Conservation (phyloP, 2,113 vertebrate genomes). For the Myotis brandtii region DNA sequence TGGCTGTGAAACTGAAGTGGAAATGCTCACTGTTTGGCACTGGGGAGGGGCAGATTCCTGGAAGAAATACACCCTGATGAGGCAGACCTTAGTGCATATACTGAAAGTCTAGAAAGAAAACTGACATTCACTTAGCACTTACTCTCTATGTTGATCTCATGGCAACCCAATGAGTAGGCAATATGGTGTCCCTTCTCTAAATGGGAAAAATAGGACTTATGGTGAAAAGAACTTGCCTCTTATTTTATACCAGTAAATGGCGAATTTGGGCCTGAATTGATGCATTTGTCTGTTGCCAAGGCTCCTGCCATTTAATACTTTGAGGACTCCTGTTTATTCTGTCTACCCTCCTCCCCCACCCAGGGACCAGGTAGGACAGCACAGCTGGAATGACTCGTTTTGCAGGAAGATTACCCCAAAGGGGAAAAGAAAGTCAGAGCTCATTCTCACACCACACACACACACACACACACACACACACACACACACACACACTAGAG, state of each 20-base stretch:
- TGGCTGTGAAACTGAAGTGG: background rate
- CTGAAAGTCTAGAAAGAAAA: background rate
- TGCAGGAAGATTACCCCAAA: background rate
- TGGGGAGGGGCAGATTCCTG: background rate
- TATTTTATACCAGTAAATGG: background rate
- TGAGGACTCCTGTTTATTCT: background rate
- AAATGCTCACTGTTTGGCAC: background rate
- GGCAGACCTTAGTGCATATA: rapidly evolving
- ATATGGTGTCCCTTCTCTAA: background rate
- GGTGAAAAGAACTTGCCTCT: background rate
- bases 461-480: too few species aligned
- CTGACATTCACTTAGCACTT: background rate
- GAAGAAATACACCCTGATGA: background rate
- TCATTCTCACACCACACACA: background rate
- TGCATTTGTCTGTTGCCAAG: background rate
- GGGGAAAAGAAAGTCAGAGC: background rate
- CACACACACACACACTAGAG: too few species aligned
- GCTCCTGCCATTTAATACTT: background rate
- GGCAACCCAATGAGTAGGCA: background rate
- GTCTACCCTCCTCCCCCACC: too few species aligned
- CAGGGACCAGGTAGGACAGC: background rate
- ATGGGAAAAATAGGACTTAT: background rate
- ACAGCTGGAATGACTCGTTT: conserved; percentile 16
- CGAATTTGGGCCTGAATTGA: background rate
- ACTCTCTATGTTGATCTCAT: background rate